Evolutionary conservation across 2,797 vertebrate species (phyloP).

Genomic region (Allobates femoralis): DNA sequence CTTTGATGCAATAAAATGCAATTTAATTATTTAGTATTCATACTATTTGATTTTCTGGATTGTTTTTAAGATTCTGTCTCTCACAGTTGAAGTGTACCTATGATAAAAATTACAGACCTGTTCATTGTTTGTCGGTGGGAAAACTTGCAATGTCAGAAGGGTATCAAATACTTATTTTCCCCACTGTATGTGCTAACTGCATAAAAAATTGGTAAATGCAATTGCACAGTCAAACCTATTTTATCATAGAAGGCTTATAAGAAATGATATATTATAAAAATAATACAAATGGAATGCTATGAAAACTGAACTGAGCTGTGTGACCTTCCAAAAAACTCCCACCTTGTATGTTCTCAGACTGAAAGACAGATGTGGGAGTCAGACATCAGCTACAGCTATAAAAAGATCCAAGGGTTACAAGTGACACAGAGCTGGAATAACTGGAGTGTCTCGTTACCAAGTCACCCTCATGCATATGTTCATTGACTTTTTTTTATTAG

Average conservation of each 20-base stretch:
- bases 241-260: not conserved
- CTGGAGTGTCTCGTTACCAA: conserved; percentile 45
- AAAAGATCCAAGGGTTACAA: conserved; percentile 56
- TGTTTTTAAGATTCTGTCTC: too few relatives aligned
- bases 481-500: conserved; percentile 47
- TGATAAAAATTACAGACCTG: too few relatives aligned
- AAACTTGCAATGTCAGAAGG: too few relatives aligned
- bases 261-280: not conserved
- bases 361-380: conserved; percentile 54
- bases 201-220: not conserved
- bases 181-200: too few relatives aligned
- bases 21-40: too few relatives aligned
- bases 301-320: not conserved
- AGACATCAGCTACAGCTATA: conserved; percentile 55
- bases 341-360: conserved; percentile 42
- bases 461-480: conserved; percentile 55
- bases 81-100: too few relatives aligned
- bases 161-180: too few relatives aligned
- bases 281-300: not conserved
- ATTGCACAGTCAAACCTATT: not conserved
- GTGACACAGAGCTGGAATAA: conserved; percentile 43
- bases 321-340: conserved; percentile 46
- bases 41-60: too few relatives aligned
- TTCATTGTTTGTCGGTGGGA: too few relatives aligned
- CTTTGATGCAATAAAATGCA: too few relatives aligned